Conservation (phyloP, 2,797 vertebrate genomes). For the Tokudaia muenninki region DNA sequence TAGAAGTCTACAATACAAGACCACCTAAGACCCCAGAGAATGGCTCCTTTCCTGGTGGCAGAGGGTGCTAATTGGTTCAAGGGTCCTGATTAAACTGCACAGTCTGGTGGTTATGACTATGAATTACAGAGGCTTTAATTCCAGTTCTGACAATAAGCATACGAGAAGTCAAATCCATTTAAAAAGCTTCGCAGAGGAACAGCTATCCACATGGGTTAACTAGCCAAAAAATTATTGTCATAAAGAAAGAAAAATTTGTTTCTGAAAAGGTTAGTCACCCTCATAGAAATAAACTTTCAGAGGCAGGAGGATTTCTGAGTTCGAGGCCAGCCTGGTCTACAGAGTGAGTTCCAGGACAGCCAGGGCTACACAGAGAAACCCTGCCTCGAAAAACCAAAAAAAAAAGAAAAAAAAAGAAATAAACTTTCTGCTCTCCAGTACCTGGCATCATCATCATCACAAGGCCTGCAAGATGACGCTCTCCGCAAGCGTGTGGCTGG, state of each 20-base stretch:
- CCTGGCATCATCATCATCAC: conserved; percentile 12
- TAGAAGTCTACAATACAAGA: conserved; percentile 34
- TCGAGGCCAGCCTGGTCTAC: too few relatives aligned
- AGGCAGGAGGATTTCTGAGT: too few relatives aligned
- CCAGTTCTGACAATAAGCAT: background rate
- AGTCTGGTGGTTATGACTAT: conserved; percentile 24
- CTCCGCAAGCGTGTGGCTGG: background rate
- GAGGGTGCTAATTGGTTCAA: background rate
- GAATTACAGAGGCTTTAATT: background rate
- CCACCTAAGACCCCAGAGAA: background rate
- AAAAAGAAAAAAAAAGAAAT: too few relatives aligned
- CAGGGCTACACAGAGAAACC: too few relatives aligned
- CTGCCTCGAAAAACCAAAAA: too few relatives aligned
- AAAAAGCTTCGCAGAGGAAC: background rate
- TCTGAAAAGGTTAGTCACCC: conserved; percentile 40
- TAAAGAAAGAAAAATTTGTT: conserved; percentile 33
- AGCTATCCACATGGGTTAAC: background rate
- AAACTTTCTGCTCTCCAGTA: background rate
- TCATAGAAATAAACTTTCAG: conserved; percentile 20
- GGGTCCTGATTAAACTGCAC: background rate
- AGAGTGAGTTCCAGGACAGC: too few relatives aligned
- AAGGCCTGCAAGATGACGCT: background rate
- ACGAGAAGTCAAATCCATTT: conserved; percentile 28
- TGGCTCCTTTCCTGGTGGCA: background rate
- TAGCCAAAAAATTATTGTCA: background rate